Evolutionary conservation across 2,888 invertebrate genomes (phyloP), one percentile per base, ranked within the genome.

Genomic region (Dendrolimus houi): DNA sequence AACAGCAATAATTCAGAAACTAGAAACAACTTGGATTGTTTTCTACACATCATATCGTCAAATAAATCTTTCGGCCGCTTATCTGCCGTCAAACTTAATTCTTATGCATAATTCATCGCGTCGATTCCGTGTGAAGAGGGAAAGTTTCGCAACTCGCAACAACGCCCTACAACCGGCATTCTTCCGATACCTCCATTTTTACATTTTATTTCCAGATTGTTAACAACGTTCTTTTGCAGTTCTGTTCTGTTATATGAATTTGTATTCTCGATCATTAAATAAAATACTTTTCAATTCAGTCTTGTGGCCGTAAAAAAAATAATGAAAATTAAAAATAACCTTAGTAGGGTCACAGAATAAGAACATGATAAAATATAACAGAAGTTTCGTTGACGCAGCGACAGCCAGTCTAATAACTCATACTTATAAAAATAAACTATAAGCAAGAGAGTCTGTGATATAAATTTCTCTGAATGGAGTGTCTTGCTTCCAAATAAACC

Each of bases 51-150:
- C 88, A 88, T 88, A 87, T 85, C 85, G 83, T 75, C 78, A 81
- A 86, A 88, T 89, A 90, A 88, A 90, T 89, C 90, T 89, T 86
- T 81, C 64, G 74, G 79, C 77, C 82, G 83, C 84, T 87, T 89
- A 89, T 89, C 89, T 86, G 77, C 75, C 85, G 85, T 87, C 87
- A 87, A 88, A 88, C 80, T 87, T 88, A 87, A 89, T 89, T 87
- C 87, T 84, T 80, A 87, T 88, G 85, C 83, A 89, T 89, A 87
- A 89, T 88, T 87, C 89, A 89, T 87, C 66, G 81, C 80, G 83
- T 79, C 77, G 83, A 83, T 83, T 75, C 74, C 77, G 77, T 72
- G 78, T 74, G 81, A 77, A 80, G 79, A 81, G 77, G 79, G 77
- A 82, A 84, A 84, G 74, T 84, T 85, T 69, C 66, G 65, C 69